Percentiles rank a stretch among this genome's conserved stretches.
Evolutionary conservation across 2,113 vertebrate genomes (phyloP).

Genomic region (Leptobrachium leishanense): DNA sequence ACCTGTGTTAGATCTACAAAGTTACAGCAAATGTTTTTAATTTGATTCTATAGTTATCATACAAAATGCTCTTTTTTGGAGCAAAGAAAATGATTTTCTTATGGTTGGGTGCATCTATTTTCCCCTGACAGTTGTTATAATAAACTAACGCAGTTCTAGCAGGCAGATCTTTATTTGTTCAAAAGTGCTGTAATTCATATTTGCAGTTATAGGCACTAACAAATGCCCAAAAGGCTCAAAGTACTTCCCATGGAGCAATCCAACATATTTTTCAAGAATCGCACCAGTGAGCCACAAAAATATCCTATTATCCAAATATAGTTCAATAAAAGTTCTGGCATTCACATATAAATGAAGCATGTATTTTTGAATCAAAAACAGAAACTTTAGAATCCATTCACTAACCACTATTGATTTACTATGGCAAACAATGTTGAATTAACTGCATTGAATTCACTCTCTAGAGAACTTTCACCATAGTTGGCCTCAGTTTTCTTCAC

Average conservation of each 20-base stretch:
- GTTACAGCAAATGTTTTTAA: too few species aligned
- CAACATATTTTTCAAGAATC: slow-evolving; percentile 50
- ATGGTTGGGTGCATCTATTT: not conserved
- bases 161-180: slow-evolving; percentile 52
- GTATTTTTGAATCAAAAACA: too few species aligned
- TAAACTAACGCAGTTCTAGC: slow-evolving; percentile 44
- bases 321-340: slow-evolving; percentile 47
- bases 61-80: not conserved
- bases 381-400: too few species aligned
- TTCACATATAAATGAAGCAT: too few species aligned
- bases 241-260: slow-evolving; percentile 27
- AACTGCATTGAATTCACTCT: too few species aligned
- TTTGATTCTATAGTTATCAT: too few species aligned
- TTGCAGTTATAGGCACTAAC: slow-evolving; percentile 50
- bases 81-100: slow-evolving; percentile 14
- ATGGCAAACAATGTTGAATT: too few species aligned
- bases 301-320: slow-evolving; percentile 40
- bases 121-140: slow-evolving; percentile 38
- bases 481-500: too few species aligned
- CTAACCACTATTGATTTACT: too few species aligned
- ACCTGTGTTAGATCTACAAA: too few species aligned
- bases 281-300: slow-evolving; percentile 49
- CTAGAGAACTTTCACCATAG: too few species aligned
- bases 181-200: slow-evolving; percentile 54
- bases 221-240: slow-evolving; percentile 46